Conservation (phyloP, 2,888 invertebrate genomes). For the Cephus pulcher region DNA sequence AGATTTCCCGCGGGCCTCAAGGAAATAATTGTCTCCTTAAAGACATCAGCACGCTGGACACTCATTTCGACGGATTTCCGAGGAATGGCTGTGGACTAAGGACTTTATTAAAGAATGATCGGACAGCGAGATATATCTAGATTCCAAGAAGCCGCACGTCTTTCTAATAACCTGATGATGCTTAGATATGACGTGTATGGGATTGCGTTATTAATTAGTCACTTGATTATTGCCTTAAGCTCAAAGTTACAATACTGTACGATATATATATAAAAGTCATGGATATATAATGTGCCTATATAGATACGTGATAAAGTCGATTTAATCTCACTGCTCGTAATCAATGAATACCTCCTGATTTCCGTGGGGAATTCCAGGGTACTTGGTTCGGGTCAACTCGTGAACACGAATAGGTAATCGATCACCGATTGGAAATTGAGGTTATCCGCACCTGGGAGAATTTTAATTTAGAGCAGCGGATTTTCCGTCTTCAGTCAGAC, state of each 20-base stretch:
- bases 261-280: neutral
- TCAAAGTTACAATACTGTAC: neutral
- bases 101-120: slow-evolving; percentile 59
- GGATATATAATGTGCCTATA: neutral
- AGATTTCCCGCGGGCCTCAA: slow-evolving; percentile 18
- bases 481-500: neutral
- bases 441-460: neutral
- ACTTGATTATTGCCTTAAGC: slow-evolving; percentile 34
- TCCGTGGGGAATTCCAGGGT: neutral
- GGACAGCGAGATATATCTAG: slow-evolving; percentile 47
- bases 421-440: neutral
- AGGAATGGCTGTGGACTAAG: slow-evolving; percentile 24
- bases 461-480: neutral
- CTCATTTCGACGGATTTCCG: slow-evolving; percentile 19
- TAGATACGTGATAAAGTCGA: neutral
- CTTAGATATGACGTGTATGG: slow-evolving; percentile 42
- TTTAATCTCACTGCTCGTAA: neutral
- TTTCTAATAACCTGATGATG: slow-evolving; percentile 32
- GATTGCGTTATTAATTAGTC: slow-evolving; percentile 47
- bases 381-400: neutral
- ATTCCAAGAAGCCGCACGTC: slow-evolving; percentile 45
- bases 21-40: slow-evolving; percentile 23
- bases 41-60: slow-evolving; percentile 16
- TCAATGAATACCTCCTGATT: neutral
- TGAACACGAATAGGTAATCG: neutral